phyloP scores from a whole-genome alignment of 2,113 vertebrate species.

The Campylorhamphus procurvoides region DNA sequence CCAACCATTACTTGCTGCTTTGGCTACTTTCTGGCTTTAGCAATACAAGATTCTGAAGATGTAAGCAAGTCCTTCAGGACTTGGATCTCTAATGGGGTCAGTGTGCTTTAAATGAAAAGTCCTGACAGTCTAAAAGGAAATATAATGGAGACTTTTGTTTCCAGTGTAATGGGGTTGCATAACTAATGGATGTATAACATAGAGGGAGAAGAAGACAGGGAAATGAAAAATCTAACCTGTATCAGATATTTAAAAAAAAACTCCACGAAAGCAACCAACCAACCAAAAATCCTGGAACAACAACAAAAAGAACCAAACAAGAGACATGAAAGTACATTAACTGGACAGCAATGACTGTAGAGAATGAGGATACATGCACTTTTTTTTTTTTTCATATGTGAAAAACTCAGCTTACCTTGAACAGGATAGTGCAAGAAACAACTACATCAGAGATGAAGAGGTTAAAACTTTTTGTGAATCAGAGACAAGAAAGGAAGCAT shows the following conservation, averaged over 20 bases:
- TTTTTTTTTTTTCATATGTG: neutral
- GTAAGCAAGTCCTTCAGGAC: neutral
- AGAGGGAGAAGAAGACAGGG: neutral
- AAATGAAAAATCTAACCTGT: neutral
- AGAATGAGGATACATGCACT: neutral
- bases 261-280: rapidly evolving
- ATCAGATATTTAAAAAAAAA: neutral
- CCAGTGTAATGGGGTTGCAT: neutral
- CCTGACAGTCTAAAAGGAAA: neutral
- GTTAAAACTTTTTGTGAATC: neutral
- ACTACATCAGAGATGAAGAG: neutral
- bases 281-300: neutral
- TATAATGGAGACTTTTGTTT: neutral
- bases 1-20: neutral
- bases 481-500: neutral
- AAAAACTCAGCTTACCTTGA: neutral
- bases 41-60: neutral
- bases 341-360: neutral
- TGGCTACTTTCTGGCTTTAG: neutral
- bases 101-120: neutral
- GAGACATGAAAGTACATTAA: neutral
- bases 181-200: neutral
- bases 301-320: neutral
- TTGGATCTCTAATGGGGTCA: neutral
- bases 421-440: neutral